Evolutionary conservation across 2,797 vertebrate species (phyloP), one percentile per base, ranked within the genome.

Genomic region (Crenuchus spilurus): DNA sequence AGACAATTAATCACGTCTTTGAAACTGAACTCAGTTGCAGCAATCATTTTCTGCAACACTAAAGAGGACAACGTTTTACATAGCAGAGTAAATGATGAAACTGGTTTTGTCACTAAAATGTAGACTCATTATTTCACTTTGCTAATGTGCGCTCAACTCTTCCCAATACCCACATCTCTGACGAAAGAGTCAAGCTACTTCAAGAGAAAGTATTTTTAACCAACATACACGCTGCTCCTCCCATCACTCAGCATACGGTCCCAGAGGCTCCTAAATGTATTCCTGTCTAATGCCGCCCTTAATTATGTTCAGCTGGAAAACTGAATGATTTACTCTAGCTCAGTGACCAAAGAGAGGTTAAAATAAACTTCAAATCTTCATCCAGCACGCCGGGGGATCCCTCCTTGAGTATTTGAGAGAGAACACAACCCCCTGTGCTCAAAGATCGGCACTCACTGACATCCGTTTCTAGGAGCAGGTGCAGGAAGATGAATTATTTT

Each of bases 161-260:
- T 63, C 52, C 39, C 6, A 18, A 51, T 70, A 64, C 26, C 13
- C 35, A 20, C 28, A 46, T 55, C 48, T 55, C 3, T 28, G 57
- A 70, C 33, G 39, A 24, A 42, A 54, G 65, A 78, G 39, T 46
- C 31, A 39, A 82, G 70, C 72, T 68, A 70, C 72, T 74, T 82
- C 65, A 76, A 76, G 70, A 66, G 71, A 42, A 44, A 74, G 63
- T 79, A 82, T 79, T 82, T 82, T 79, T 76, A 79, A 77, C 64
- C 26, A 2, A n/a, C 46, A 35, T 69, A 41, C 44, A 3, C 30
- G 26, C 31, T 68, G 66, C 49, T 35, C 61, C 73, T 64, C 28
- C 49, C 55, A 74, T 63, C 62, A 13, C 39, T 71, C 54, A 66
- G 49, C 18, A 57, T 63, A 57, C 10, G 69, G 31, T 68, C 70